Evolutionary conservation across 2,888 invertebrate genomes (phyloP).

Genomic region (Heliconius hortense): DNA sequence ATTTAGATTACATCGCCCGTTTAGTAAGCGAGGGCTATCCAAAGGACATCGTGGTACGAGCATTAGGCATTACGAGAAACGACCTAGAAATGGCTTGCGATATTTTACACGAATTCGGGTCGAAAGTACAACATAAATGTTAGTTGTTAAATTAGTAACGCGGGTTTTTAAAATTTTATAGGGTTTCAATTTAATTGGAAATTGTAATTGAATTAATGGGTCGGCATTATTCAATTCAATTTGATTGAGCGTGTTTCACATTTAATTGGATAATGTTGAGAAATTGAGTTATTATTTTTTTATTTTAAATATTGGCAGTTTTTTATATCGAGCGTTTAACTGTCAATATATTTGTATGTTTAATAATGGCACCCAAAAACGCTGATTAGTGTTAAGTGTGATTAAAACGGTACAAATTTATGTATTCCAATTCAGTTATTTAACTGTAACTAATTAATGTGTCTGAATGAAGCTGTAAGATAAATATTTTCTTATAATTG

Average conservation of each 20-base stretch:
- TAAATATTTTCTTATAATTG: background rate
- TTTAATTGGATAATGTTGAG: background rate
- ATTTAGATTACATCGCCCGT: slow-evolving; percentile 94
- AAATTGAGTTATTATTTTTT: background rate
- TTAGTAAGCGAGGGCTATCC: slow-evolving; percentile 95
- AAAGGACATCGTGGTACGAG: slow-evolving; percentile 94
- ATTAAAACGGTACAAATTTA: slow-evolving; percentile 1
- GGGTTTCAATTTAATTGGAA: background rate
- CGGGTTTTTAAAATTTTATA: slow-evolving; percentile 7
- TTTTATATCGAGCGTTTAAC: background rate
- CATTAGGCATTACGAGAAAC: slow-evolving; percentile 95
- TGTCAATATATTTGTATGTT: background rate
- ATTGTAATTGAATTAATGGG: background rate
- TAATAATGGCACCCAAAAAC: background rate
- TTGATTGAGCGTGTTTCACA: background rate
- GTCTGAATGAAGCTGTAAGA: background rate
- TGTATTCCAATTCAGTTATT: background rate
- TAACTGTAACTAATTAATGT: background rate
- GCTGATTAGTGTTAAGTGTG: background rate
- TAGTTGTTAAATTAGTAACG: slow-evolving; percentile 45
- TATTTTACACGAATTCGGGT: slow-evolving; percentile 94
- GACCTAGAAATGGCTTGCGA: slow-evolving; percentile 98
- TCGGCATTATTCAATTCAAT: background rate
- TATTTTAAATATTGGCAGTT: background rate
- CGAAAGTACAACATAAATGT: slow-evolving; percentile 72